Evolutionary conservation across 2,113 vertebrate genomes (phyloP).

Genomic region (Sardina pilchardus): DNA sequence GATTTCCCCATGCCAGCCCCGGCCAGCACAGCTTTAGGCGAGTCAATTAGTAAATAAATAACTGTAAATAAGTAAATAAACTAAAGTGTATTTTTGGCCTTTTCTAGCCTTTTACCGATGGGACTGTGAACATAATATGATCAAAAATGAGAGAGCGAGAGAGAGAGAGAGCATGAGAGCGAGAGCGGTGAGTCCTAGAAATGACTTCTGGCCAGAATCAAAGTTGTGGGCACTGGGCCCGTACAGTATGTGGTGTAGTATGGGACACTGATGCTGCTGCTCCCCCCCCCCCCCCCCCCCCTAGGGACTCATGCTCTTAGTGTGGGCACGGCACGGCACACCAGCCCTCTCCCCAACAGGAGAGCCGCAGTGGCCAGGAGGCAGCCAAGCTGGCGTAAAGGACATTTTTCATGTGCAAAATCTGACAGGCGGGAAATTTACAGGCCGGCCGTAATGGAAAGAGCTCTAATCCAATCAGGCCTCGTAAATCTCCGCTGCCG

Average conservation of each 20-base stretch:
- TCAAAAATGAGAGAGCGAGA: too few species aligned
- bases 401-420: conserved; percentile 53
- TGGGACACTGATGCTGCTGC: conserved; percentile 47
- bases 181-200: too few species aligned
- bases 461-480: conserved; percentile 51
- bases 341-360: background rate
- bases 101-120: too few species aligned
- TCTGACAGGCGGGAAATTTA: conserved; percentile 59
- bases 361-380: conserved; percentile 33
- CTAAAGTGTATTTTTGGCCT: too few species aligned
- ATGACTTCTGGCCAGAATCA: too few species aligned
- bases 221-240: too few species aligned
- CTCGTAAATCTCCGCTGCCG: conserved; percentile 53
- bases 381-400: conserved; percentile 36
- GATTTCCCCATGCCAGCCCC: background rate
- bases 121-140: too few species aligned
- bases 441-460: conserved; percentile 56
- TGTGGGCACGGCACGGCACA: background rate
- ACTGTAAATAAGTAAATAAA: too few species aligned
- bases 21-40: background rate
- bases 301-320: conserved; percentile 44
- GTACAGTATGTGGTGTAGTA: too few species aligned
- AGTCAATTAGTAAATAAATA: too few species aligned
- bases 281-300: too few species aligned
- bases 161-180: too few species aligned